Percentiles rank a stretch among this genome's conserved stretches.
Evolutionary conservation across 1,140 invertebrate genomes (phyloP).

Genomic region (Ectropis grisescens): DNA sequence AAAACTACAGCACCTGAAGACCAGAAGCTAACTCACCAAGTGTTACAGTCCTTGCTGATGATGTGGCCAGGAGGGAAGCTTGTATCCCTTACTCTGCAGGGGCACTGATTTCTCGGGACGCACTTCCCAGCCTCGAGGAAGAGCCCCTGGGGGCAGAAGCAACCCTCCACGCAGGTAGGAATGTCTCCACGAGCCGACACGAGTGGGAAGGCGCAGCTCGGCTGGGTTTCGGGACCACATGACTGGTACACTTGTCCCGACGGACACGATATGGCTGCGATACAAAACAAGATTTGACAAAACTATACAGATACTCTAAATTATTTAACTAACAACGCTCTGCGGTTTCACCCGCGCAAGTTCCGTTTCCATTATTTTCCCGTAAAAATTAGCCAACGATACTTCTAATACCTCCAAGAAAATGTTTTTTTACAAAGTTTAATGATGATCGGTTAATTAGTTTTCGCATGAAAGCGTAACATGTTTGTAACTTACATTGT

Average conservation of each 20-base stretch:
- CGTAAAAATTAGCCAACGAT: too few species aligned
- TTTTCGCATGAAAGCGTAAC: too few species aligned
- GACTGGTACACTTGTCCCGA: slow-evolving; percentile 78
- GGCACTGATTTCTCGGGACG: slow-evolving; percentile 79
- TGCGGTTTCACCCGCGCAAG: too few species aligned
- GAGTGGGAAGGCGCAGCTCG: slow-evolving; percentile 49
- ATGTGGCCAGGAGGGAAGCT: slow-evolving; percentile 77
- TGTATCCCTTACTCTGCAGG: slow-evolving; percentile 83
- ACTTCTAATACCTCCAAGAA: too few species aligned
- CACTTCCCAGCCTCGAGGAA: slow-evolving; percentile 82
- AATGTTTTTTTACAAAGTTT: too few species aligned
- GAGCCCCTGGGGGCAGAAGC: slow-evolving; percentile 84
- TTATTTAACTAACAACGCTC: too few species aligned
- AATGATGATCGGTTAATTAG: too few species aligned
- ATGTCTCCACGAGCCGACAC: slow-evolving; percentile 22
- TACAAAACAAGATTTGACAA: too few species aligned
- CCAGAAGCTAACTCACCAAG: slow-evolving; percentile 82
- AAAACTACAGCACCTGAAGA: too few species aligned
- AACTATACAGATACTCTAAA: too few species aligned
- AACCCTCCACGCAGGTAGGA: slow-evolving; percentile 87
- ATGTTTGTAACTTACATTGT: too few species aligned
- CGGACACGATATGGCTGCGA: slow-evolving; percentile 78
- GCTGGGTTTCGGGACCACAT: slow-evolving; percentile 75
- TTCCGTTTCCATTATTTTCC: too few species aligned
- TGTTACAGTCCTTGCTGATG: slow-evolving; percentile 87